Evolutionary conservation across 2,113 vertebrate genomes (phyloP).

Genomic region (Rhinichthys klamathensis): DNA sequence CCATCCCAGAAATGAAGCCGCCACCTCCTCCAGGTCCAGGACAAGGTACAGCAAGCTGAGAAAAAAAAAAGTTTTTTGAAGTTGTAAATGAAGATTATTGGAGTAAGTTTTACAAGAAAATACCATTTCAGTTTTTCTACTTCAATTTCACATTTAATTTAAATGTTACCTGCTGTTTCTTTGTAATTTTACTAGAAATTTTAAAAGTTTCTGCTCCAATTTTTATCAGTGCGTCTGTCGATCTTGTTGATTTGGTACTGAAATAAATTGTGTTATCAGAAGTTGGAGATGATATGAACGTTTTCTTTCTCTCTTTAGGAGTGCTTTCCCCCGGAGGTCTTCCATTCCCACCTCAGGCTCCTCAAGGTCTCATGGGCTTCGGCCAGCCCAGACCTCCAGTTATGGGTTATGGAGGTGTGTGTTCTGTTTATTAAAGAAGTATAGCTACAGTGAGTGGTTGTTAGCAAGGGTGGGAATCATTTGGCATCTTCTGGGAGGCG

Average conservation of each 20-base stretch:
- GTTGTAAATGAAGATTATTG: too few species aligned
- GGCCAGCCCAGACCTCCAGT: constrained; percentile 88
- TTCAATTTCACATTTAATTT: too few species aligned
- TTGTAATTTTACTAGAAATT: too few species aligned
- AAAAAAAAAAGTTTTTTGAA: too few species aligned
- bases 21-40: constrained; percentile 83
- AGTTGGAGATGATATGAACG: not conserved
- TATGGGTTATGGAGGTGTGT: constrained; percentile 85
- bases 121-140: too few species aligned
- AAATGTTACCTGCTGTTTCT: too few species aligned
- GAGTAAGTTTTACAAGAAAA: too few species aligned
- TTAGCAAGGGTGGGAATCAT: not conserved
- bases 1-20: constrained; percentile 87
- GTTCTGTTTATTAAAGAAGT: not conserved
- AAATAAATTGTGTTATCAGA: not conserved
- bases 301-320: constrained; percentile 42
- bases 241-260: not conserved
- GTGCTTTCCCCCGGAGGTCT: constrained; percentile 79
- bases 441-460: not conserved
- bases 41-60: constrained; percentile 70
- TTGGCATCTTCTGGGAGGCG: not conserved
- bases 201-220: too few species aligned
- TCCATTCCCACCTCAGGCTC: constrained; percentile 85
- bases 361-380: constrained; percentile 87
- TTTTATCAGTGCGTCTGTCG: too few species aligned